Conservation (phyloP, 2,888 invertebrate species). For the Idaea aversata region DNA sequence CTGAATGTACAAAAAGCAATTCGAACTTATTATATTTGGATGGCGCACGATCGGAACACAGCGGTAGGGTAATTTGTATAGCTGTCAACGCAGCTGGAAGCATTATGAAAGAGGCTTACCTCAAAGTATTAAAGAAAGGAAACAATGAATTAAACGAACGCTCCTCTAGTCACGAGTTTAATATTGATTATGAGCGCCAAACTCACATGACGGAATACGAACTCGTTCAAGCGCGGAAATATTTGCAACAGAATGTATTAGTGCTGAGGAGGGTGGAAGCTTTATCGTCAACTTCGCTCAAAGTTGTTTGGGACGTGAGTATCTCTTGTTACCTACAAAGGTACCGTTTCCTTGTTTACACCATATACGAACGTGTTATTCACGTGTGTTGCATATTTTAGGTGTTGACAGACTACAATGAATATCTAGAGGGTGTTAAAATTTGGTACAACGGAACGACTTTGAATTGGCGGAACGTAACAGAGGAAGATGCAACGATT, state of each 20-base stretch:
- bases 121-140: conserved; percentile 69
- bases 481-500: conserved; percentile 53
- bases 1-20: conserved; percentile 75
- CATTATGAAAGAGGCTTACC: conserved; percentile 75
- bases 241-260: conserved; percentile 89
- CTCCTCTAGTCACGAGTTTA: conserved; percentile 53
- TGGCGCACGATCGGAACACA: conserved; percentile 66
- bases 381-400: conserved; percentile 39
- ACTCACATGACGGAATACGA: conserved; percentile 85
- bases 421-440: conserved; percentile 85
- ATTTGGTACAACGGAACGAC: conserved; percentile 79
- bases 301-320: conserved; percentile 91
- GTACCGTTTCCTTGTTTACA: conserved; percentile 16
- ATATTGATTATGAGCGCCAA: conserved; percentile 59
- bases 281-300: conserved; percentile 87
- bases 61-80: conserved; percentile 74
- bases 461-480: conserved; percentile 68
- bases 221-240: conserved; percentile 87
- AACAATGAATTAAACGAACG: conserved; percentile 62
- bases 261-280: conserved; percentile 84
- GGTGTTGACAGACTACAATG: conserved; percentile 77
- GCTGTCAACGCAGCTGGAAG: conserved; percentile 76
- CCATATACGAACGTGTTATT: conserved; percentile 12
- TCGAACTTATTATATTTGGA: conserved; percentile 73
- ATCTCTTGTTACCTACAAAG: conserved; percentile 18